Conservation (phyloP, 2,113 vertebrate species). For the Acrocephalus arundinaceus region DNA sequence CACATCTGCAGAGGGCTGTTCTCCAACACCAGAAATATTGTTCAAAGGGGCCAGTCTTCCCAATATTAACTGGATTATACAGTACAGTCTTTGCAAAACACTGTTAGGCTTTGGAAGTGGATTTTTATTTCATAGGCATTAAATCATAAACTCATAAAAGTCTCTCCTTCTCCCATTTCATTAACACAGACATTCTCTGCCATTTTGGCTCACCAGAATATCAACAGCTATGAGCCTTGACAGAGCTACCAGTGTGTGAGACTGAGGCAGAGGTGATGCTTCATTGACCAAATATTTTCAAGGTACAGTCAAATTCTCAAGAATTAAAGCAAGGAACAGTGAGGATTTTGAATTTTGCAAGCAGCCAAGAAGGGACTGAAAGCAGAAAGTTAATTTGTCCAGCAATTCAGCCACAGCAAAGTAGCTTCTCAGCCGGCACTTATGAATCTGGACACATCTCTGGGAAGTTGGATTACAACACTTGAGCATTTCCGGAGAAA, state of each 20-base stretch:
- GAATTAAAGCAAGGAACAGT: neutral
- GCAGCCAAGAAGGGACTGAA: neutral
- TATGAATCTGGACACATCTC: constrained; percentile 21
- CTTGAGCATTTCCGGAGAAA: constrained; percentile 19
- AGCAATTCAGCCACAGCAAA: neutral
- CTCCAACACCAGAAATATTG: neutral
- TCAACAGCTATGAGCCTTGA: neutral
- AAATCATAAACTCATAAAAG: constrained; percentile 49
- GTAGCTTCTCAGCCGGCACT: neutral
- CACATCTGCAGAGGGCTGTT: neutral
- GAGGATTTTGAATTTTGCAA: neutral
- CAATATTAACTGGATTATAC: neutral
- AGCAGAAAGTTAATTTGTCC: neutral
- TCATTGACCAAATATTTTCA: neutral
- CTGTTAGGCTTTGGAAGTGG: neutral
- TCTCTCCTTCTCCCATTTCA: constrained; percentile 25
- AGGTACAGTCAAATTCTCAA: neutral
- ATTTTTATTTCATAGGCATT: constrained; percentile 33
- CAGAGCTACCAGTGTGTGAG: neutral
- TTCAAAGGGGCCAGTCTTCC: neutral
- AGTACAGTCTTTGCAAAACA: neutral
- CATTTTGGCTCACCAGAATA: neutral
- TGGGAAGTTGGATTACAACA: constrained; percentile 5
- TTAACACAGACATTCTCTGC: neutral
- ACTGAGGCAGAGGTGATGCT: neutral